Conservation (phyloP, 2,888 invertebrate species). For the Ennomos erosarius region DNA sequence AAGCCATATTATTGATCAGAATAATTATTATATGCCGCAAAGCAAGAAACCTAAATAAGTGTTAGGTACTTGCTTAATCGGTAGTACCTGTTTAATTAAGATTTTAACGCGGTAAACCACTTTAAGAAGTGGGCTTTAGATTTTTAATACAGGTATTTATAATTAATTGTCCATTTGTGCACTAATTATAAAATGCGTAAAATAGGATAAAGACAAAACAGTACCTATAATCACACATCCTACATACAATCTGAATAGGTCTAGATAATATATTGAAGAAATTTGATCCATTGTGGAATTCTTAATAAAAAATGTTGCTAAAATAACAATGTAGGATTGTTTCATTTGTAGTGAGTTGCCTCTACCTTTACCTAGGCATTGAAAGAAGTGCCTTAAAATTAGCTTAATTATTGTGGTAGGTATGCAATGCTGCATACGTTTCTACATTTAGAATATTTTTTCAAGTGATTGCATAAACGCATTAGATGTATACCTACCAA, state of each 20-base stretch:
- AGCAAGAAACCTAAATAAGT: slow-evolving; percentile 10
- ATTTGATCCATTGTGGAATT: slow-evolving; percentile 84
- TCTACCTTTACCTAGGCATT: neutral
- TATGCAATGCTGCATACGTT: too few species aligned
- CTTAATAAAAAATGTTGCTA: slow-evolving; percentile 86
- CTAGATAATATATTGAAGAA: slow-evolving; percentile 77
- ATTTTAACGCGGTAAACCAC: slow-evolving; percentile 44
- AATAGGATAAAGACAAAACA: slow-evolving; percentile 50
- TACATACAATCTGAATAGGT: slow-evolving; percentile 77
- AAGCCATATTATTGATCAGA: slow-evolving; percentile 16
- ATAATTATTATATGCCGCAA: slow-evolving; percentile 27
- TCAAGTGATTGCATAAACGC: too few species aligned
- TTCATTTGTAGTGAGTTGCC: slow-evolving; percentile 53
- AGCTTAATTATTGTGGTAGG: too few species aligned
- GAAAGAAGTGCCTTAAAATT: too few species aligned
- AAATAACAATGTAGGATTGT: slow-evolving; percentile 64
- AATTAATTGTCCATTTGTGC: slow-evolving; percentile 68
- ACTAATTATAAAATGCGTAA: slow-evolving; percentile 52
- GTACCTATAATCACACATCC: slow-evolving; percentile 59
- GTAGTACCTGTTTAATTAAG: slow-evolving; percentile 30
- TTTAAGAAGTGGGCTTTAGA: slow-evolving; percentile 45
- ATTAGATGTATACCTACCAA: too few species aligned
- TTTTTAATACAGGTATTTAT: slow-evolving; percentile 66
- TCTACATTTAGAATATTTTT: too few species aligned
- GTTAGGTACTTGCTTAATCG: slow-evolving; percentile 16